These are phyloP conservation scores for Leucosticte australis DNA, from an alignment of 2,113 vertebrate species.

Conservation along the genomic window DNA sequence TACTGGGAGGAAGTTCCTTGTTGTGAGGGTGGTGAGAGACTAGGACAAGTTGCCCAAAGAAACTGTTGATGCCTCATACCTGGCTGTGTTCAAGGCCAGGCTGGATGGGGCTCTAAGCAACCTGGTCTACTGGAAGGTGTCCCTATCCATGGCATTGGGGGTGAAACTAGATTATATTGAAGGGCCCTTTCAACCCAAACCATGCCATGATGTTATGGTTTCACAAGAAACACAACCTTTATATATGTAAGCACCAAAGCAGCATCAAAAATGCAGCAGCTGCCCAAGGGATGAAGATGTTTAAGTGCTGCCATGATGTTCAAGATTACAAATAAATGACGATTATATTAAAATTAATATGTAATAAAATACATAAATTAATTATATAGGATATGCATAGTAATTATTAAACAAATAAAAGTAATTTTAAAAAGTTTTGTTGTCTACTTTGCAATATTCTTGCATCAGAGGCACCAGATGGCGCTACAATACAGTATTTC, in stretches of 20 bases:
- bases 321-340: neutral
- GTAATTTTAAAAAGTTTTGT: rapidly evolving
- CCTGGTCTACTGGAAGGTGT: neutral
- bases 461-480: neutral
- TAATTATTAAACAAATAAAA: neutral
- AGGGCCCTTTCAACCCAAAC: neutral
- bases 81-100: too few species aligned
- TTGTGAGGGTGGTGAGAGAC: neutral
- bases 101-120: neutral
- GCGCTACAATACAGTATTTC: neutral
- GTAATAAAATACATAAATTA: neutral
- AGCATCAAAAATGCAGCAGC: neutral
- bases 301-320: neutral
- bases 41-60: neutral
- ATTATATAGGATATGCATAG: neutral
- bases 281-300: neutral
- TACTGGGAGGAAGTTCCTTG: neutral
- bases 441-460: neutral
- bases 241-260: neutral
- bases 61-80: neutral
- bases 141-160: neutral
- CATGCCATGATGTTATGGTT: neutral
- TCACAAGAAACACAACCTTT: neutral
- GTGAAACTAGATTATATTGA: neutral
- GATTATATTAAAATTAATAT: neutral